phyloP scores from a whole-genome alignment of 2,888 invertebrate genomes.

The Stenchaetothrips biformis region DNA sequence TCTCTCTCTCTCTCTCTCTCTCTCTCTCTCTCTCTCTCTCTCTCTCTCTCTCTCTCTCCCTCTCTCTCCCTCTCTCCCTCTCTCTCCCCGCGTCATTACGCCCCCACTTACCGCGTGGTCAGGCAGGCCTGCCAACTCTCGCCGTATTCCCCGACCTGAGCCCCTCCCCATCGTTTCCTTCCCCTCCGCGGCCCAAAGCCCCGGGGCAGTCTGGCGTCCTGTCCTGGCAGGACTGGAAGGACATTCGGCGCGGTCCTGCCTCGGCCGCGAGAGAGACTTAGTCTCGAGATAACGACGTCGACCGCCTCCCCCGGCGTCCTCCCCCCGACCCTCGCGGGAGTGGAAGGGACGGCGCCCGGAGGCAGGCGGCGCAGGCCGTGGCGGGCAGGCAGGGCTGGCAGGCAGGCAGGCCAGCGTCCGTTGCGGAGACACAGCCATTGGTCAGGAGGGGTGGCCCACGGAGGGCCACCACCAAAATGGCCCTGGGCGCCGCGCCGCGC shows the following conservation, averaged over 20 bases:
- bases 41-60: no score
- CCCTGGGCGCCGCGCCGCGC: not conserved
- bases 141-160: not conserved
- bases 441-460: not conserved
- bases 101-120: constrained; percentile 12
- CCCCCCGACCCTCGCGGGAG: not conserved
- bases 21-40: not conserved
- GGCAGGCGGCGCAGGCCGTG: not conserved
- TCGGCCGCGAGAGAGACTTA: not conserved
- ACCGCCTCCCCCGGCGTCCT: not conserved
- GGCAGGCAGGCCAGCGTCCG: not conserved
- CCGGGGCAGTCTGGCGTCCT: no score
- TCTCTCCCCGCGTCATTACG: constrained; percentile 2
- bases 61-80: no score
- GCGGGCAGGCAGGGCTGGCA: not conserved
- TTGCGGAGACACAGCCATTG: constrained; percentile 1
- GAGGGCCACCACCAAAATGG: constrained; percentile 21
- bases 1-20: not conserved
- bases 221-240: not conserved
- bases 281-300: constrained; percentile 21
- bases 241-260: not conserved
- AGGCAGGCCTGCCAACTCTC: not conserved
- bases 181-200: not conserved
- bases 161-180: not conserved
- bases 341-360: no score